Conservation (phyloP, 2,113 vertebrate species). For the Orthonyx spaldingii region DNA sequence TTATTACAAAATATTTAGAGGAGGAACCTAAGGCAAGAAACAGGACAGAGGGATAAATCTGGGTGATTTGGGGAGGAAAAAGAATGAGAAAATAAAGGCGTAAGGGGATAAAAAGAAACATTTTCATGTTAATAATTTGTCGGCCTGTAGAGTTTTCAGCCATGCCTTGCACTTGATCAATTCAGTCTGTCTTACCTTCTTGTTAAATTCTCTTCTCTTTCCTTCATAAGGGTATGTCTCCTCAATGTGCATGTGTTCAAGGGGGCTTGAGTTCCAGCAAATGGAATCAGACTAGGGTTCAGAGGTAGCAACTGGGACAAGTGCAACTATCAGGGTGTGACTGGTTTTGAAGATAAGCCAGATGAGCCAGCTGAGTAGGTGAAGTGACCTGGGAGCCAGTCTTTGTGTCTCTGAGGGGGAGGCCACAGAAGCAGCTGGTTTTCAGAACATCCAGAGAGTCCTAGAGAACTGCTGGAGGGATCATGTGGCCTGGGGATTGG, state of each 20-base stretch:
- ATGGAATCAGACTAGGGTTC: background rate
- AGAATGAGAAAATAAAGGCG: background rate
- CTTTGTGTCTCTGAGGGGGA: background rate
- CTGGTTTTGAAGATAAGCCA: background rate
- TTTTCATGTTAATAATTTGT: background rate
- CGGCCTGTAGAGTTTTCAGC: background rate
- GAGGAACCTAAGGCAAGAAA: background rate
- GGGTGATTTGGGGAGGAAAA: background rate
- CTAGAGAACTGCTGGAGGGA: background rate
- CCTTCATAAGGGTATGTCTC: background rate
- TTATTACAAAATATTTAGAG: background rate
- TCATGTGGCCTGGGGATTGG: background rate
- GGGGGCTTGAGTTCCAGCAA: background rate
- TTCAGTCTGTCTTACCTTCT: background rate
- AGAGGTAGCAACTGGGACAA: background rate
- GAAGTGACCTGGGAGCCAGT: background rate
- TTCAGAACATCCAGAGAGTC: background rate
- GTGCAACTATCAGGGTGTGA: fast-evolving
- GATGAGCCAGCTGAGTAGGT: fast-evolving
- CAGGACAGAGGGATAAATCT: background rate
- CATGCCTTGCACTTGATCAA: background rate
- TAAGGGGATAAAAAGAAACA: background rate
- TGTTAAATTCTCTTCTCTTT: background rate
- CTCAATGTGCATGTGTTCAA: background rate
- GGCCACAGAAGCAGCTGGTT: background rate